Conservation (phyloP, 2,113 vertebrate species). For the Myanophis thanlyinensis region DNA sequence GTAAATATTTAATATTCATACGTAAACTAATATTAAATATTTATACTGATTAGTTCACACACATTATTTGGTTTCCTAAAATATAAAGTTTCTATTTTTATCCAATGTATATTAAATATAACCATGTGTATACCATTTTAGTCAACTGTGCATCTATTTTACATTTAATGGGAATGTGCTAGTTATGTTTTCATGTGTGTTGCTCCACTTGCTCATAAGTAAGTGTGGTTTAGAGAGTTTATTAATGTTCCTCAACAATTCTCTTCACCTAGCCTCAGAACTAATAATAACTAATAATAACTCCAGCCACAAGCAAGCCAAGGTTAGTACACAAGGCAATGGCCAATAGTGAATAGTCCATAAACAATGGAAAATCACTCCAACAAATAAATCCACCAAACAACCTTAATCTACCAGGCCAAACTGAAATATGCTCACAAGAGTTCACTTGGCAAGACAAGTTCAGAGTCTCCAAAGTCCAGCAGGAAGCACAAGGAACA, state of each 20-base stretch:
- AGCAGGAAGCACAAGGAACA: background rate
- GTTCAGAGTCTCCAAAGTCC: background rate
- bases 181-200: background rate
- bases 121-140: background rate
- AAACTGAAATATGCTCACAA: background rate
- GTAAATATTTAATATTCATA: background rate
- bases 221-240: background rate
- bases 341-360: background rate
- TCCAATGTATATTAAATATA: background rate
- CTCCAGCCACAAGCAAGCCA: background rate
- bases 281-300: no score
- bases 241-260: background rate
- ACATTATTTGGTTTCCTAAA: background rate
- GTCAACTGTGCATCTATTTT: background rate
- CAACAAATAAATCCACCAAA: background rate
- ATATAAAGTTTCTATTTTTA: background rate
- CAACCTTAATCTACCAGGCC: background rate
- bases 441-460: background rate
- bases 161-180: background rate
- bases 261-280: background rate
- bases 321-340: background rate
- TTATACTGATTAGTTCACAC: background rate
- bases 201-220: background rate
- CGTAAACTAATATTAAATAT: background rate
- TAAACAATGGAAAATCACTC: background rate